These are phyloP conservation scores for Zaprionus taronus DNA, from an alignment of 1,140 invertebrate species.

Conservation along the genomic window DNA sequence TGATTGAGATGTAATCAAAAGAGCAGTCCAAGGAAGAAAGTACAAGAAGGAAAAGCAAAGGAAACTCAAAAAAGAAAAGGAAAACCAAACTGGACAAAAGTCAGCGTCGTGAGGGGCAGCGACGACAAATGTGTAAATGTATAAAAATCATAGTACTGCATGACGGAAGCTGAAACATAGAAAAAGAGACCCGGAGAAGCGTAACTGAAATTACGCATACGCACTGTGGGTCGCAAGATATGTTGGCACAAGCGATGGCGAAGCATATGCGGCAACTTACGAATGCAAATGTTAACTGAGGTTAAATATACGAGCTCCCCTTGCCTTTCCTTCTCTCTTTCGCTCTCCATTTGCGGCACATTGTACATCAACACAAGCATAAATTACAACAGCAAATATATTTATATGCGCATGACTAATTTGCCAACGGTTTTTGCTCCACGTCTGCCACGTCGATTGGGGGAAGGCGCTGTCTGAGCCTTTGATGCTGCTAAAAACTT, in stretches of 20 bases:
- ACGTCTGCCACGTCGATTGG: neutral
- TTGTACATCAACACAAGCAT: slow-evolving; percentile 66
- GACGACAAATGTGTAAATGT: slow-evolving; percentile 59
- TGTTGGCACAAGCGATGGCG: slow-evolving; percentile 7
- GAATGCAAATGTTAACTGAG: slow-evolving; percentile 65
- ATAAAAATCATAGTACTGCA: slow-evolving; percentile 67
- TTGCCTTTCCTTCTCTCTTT: neutral
- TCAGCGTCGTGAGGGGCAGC: neutral
- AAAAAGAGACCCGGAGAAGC: slow-evolving; percentile 28
- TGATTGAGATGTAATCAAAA: slow-evolving; percentile 83
- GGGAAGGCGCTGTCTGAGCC: slow-evolving; percentile 10
- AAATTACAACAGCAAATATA: slow-evolving; percentile 60
- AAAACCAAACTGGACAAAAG: slow-evolving; percentile 22
- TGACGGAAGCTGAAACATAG: slow-evolving; percentile 30
- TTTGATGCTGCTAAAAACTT: slow-evolving; percentile 73
- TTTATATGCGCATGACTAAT: slow-evolving; percentile 79
- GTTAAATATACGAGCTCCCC: slow-evolving; percentile 56
- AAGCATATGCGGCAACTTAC: slow-evolving; percentile 63
- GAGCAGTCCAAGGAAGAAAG: slow-evolving; percentile 19
- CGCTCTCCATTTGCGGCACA: slow-evolving; percentile 43
- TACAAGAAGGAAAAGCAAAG: slow-evolving; percentile 45
- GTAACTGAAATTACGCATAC: slow-evolving; percentile 74
- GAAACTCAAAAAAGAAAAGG: slow-evolving; percentile 8
- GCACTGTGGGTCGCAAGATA: slow-evolving; percentile 43
- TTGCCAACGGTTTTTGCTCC: slow-evolving; percentile 54